Percentiles rank a stretch among this genome's conserved stretches.
Evolutionary conservation across 2,113 vertebrate genomes (phyloP).

Genomic region (Coptodon bakossiorum): DNA sequence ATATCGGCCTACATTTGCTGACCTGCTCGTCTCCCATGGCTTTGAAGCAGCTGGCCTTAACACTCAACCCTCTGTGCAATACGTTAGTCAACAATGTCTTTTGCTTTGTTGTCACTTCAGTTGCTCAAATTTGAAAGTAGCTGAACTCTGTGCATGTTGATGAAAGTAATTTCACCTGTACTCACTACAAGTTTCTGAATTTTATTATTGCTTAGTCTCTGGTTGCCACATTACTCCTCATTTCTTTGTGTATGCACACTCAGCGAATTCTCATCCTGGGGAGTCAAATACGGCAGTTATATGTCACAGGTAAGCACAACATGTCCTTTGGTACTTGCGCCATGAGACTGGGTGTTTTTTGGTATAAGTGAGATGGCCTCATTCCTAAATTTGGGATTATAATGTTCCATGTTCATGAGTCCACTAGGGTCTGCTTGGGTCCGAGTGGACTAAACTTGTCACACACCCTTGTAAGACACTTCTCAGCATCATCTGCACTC

Average conservation of each 20-base stretch:
- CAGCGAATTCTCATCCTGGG: neutral
- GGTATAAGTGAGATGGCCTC: neutral
- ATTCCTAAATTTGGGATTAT: neutral
- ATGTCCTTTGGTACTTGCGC: neutral
- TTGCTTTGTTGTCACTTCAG: neutral
- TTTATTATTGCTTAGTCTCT: neutral
- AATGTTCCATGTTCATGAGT: neutral
- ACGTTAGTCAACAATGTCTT: neutral
- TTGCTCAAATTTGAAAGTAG: neutral
- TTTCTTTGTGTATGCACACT: neutral
- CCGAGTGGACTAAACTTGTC: neutral
- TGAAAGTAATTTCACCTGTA: neutral
- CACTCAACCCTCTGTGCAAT: neutral
- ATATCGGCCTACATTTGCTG: neutral
- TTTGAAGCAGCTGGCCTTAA: neutral
- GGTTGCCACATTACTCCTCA: neutral
- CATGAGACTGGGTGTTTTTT: fast-evolving
- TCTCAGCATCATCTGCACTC: neutral
- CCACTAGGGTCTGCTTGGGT: neutral
- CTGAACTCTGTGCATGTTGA: neutral
- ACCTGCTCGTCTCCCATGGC: neutral
- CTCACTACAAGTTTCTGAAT: neutral
- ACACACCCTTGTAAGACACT: neutral
- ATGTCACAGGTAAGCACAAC: neutral
- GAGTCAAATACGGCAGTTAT: neutral